Evolutionary conservation across 2,888 invertebrate genomes (phyloP).

Genomic region (Hermodice carunculata): DNA sequence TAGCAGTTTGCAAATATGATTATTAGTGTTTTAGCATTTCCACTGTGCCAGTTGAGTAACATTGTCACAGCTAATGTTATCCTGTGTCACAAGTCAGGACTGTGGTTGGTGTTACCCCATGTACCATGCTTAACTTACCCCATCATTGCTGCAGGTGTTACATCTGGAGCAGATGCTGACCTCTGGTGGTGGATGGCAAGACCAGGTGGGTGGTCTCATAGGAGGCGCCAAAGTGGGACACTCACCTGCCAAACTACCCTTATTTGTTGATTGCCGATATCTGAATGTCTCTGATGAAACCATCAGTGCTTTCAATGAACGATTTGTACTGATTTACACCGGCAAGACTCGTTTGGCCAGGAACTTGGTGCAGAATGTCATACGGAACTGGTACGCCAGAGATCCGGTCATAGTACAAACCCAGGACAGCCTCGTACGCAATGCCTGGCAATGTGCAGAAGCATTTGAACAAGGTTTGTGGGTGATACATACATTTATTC

Average conservation of each 20-base stretch:
- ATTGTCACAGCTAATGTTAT: no score
- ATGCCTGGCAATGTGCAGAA: slow-evolving; percentile 63
- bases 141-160: slow-evolving; percentile 71
- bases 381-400: slow-evolving; percentile 71
- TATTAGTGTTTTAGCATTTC: no score
- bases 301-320: slow-evolving; percentile 63
- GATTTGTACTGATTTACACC: slow-evolving; percentile 72
- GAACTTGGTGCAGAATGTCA: slow-evolving; percentile 73
- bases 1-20: no score
- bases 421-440: slow-evolving; percentile 61
- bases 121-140: no score
- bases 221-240: slow-evolving; percentile 70
- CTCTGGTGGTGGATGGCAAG: slow-evolving; percentile 75
- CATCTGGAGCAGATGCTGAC: slow-evolving; percentile 73
- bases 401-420: slow-evolving; percentile 67
- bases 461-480: slow-evolving; percentile 62
- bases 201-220: slow-evolving; percentile 72
- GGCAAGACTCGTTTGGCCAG: slow-evolving; percentile 73
- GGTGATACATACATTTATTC: no score
- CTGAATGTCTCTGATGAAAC: slow-evolving; percentile 55
- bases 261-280: slow-evolving; percentile 60
- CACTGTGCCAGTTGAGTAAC: no score
- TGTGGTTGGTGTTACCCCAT: no score
- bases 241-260: slow-evolving; percentile 62
- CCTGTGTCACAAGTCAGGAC: no score